These are phyloP conservation scores for Nymphalis urticae DNA, from an alignment of 2,888 invertebrate species.

Conservation along the genomic window DNA sequence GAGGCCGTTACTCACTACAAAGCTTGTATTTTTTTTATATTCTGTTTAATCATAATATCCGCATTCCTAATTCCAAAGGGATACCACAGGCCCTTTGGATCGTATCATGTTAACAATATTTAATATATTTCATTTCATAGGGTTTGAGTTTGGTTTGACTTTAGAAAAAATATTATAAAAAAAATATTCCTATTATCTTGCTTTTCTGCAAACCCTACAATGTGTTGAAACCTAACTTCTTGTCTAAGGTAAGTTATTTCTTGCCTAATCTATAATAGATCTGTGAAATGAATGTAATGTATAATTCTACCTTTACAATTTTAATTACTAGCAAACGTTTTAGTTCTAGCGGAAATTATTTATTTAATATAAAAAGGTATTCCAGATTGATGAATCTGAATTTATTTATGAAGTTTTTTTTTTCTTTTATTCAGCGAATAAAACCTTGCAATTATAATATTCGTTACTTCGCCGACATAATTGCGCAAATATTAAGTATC, in stretches of 20 bases:
- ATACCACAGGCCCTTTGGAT: background rate
- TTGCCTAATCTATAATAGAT: too few relatives aligned
- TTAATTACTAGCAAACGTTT: too few relatives aligned
- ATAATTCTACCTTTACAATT: too few relatives aligned
- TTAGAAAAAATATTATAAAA: too few relatives aligned
- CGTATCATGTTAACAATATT: background rate
- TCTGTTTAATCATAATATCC: background rate
- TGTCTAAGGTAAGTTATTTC: too few relatives aligned
- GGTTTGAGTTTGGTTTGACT: too few relatives aligned
- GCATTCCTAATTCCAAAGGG: slow-evolving; percentile 4
- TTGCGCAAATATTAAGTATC: background rate
- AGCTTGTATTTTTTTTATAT: background rate
- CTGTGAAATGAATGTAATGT: too few relatives aligned
- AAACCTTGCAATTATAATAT: background rate
- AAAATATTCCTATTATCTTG: too few relatives aligned
- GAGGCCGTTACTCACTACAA: background rate
- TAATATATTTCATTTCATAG: too few relatives aligned
- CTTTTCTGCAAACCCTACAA: too few relatives aligned
- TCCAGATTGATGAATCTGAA: background rate
- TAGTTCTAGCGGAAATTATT: too few relatives aligned
- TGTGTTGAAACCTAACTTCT: too few relatives aligned
- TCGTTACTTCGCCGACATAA: slow-evolving; percentile 4
- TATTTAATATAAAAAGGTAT: background rate
- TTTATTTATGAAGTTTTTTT: background rate
- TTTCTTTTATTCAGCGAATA: background rate